Base-by-base conservation (phyloP, 2,888 invertebrate genomes). In the Caenorhabditis macrosperma region DNA sequence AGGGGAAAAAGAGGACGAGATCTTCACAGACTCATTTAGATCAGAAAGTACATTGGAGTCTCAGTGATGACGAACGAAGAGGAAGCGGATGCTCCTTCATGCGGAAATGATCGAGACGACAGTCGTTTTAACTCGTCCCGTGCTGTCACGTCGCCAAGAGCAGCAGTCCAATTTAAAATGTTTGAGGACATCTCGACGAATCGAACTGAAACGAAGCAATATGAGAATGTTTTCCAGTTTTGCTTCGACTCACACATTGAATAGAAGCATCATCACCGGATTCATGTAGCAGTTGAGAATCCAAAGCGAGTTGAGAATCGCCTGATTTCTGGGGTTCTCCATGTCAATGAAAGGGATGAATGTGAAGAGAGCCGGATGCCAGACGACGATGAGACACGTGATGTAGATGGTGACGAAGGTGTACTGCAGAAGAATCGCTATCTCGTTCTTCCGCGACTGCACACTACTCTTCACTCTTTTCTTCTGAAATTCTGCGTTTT, bases 391-490 rank as follows among this genome's bases (percentile, higher is more conserved):
- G 44, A 80, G 20, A n/a, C 69, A 30, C 0, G 68, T 59, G 20
- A 75, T 71, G 38, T 75, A 80, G 6, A 55, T 1, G 20, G 80
- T 80, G 10, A 75, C 66, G 38, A 80, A 71, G 1, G 80, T 80
- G 46, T 59, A 75, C 33, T 80, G 80, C 2, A 75, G 46, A 10
- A 80, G 30, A 30, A 80, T 78, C 0, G 78, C 52, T n/a, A 78
- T 38, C 24, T 78, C 78, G 54, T 67, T 54, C 55, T 41, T 78
- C 10, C 66, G 20, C 1, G 59, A 63, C 6, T 74, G 41, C 5
- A 30, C 30, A n/a, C 7, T 24, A 26, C 64, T 50, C 17, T 10
- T 41, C 9, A 28, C 9, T 20, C 24, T 57, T 41, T 69, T 59
- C 48, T 48, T 57, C 55, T 63, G 44, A 22, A 54, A 44, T 2